These are phyloP conservation scores for Caenorhabditis parvicauda DNA, from an alignment of 2,888 invertebrate species.

Conservation along the genomic window DNA sequence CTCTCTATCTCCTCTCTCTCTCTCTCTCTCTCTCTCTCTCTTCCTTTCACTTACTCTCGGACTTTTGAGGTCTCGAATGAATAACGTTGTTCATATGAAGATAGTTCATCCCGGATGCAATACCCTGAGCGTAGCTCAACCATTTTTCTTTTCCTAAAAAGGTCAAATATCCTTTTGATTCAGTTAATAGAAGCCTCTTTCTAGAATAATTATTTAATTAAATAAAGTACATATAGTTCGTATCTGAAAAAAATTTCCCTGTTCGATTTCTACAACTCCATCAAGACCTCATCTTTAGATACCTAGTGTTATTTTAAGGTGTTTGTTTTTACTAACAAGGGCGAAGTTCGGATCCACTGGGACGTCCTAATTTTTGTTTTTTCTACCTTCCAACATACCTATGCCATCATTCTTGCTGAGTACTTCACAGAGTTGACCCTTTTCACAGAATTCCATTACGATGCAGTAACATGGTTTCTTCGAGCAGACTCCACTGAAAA, in stretches of 20 bases:
- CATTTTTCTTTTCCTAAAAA: too few relatives aligned
- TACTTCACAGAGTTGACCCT: constrained; percentile 88
- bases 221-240: too few relatives aligned
- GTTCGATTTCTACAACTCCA: too few relatives aligned
- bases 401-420: constrained; percentile 67
- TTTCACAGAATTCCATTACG: constrained; percentile 96
- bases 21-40: constrained; percentile 41
- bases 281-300: constrained; percentile 7
- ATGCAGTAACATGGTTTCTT: constrained; percentile 88
- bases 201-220: too few relatives aligned
- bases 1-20: background rate
- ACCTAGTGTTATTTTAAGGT: background rate
- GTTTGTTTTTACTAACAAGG: background rate
- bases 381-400: constrained; percentile 9
- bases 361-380: too few relatives aligned
- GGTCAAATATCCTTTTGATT: too few relatives aligned
- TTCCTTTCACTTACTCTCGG: constrained; percentile 83
- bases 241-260: too few relatives aligned
- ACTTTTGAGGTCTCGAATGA: constrained; percentile 94
- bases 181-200: too few relatives aligned
- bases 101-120: constrained; percentile 93
- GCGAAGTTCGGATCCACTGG: too few relatives aligned
- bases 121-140: too few relatives aligned
- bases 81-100: constrained; percentile 93
- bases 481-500: constrained; percentile 82